A percentile compares a stretch with the other conserved stretches of the same genome.
Evolutionary conservation across 2,888 invertebrate genomes (phyloP).

Genomic region (Xylocampa areola): DNA sequence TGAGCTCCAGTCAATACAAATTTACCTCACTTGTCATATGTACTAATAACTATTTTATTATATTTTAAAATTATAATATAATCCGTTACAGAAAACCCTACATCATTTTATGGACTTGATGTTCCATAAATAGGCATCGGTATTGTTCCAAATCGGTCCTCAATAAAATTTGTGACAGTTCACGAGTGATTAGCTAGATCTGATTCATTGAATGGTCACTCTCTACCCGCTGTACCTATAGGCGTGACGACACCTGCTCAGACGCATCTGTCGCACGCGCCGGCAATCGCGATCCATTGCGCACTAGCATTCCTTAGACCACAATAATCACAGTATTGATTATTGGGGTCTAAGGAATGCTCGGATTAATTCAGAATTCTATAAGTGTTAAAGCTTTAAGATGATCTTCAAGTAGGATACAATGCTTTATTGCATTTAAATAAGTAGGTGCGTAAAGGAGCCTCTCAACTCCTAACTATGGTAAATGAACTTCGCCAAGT

Average conservation of each 20-base stretch:
- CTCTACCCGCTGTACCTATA: slow-evolving; percentile 53
- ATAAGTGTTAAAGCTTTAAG: neutral
- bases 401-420: neutral
- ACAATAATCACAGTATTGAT: too few relatives aligned
- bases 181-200: slow-evolving; percentile 62
- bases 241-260: slow-evolving; percentile 80
- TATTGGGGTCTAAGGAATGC: neutral
- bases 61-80: too few relatives aligned
- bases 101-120: too few relatives aligned
- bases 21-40: too few relatives aligned
- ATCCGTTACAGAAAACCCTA: too few relatives aligned
- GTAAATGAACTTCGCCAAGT: slow-evolving; percentile 23
- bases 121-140: slow-evolving; percentile 13
- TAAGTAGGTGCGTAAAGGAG: neutral
- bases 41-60: too few relatives aligned
- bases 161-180: slow-evolving; percentile 61
- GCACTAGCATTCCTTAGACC: slow-evolving; percentile 20
- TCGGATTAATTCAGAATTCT: neutral
- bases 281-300: slow-evolving; percentile 62
- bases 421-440: neutral
- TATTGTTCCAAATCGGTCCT: slow-evolving; percentile 19
- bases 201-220: slow-evolving; percentile 34
- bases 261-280: slow-evolving; percentile 81
- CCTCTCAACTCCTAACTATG: slow-evolving; percentile 18
- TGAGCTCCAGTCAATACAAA: too few relatives aligned